Base-by-base conservation (phyloP, 2,113 vertebrate species). In the Corydoras sp. region DNA sequence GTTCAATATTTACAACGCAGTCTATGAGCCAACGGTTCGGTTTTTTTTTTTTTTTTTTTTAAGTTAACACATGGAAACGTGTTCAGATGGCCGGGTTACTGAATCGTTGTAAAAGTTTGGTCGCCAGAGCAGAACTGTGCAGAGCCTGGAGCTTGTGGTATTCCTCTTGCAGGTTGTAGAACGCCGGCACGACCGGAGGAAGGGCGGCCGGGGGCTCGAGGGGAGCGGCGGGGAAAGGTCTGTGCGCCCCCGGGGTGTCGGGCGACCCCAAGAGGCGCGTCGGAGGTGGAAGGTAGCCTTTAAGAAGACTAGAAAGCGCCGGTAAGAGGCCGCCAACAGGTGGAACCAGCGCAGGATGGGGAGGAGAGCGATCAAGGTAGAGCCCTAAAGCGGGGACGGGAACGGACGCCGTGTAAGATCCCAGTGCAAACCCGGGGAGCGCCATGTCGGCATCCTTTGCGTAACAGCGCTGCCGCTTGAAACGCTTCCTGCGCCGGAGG, bases 401-500 rank as follows among this genome's bases (percentile, higher is more conserved):
- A 14, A 81, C 69, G 54, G 65, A 68, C 1, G 77, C 73, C n/a
- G 78, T 63, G 72, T 82, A 83, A 14, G 82, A 70, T 35, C 84
- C 81, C 65, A 81, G 79, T 10, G 77, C 72, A 5, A 74, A 75
- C 1, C 62, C 76, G 0, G 85, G 81, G 4, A 81, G 30, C 14
- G 74, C 58, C 50, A 72, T 59, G 58, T 80, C 81, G 59, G 77
- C 6, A 6, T 80, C 43, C 3, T 78, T 81, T 60, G 81, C 18
- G 30, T 54, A 75, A 48, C 76, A 76, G n/a, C 69, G 84, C 9
- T 83, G 86, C 49, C 89, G 74, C 70, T 89, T 91, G 76, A 91
- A 91, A 43, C 89, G 86, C 65, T 88, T 91, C 76, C 90, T 86
- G 30, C 89, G 76, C 29, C 90, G 82, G 2, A 91, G 83, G 65